Evolutionary conservation across 2,113 vertebrate species (phyloP), one percentile per base, ranked within the genome.

Genomic region (Narcine bancroftii): DNA sequence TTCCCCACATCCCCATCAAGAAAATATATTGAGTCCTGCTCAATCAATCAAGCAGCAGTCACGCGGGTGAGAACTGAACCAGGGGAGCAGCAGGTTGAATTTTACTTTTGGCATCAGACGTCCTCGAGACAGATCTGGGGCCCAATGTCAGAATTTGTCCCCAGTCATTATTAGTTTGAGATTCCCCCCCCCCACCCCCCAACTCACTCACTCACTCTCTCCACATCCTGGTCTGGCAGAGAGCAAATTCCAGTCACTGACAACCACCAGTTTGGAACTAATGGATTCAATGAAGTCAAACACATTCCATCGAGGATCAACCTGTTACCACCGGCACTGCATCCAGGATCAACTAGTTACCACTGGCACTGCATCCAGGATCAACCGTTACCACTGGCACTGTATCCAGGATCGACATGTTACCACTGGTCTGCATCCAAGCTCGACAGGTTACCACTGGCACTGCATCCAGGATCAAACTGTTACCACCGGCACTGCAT

Each of bases 1-100:
- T 83, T 6, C 29, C 33, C 6, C n/a, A 1, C 50, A 33, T 7
- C 4, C 47, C 79, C 11, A 24, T 1, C 21, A 26, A 60, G 39
- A 36, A 85, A 72, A 33, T 7, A n/a, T 13, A 83, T 85, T 87
- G 81, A 91, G 26, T 47, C 65, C 89, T 91, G 89, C 89, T 91
- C 63, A 91, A 69, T 65, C 45, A 1, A 13, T 45, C 89, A 15
- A 42, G 29, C 89, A 45, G 89, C 63, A 17, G 36, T 71, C n/a
- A n/a, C 11, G 36, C 33, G n/a, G n/a, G 87, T 17, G 4, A 26
- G 7, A 36, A 89, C 36, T 66, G 24, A 66, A 69, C 36, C n/a
- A 9, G 39, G 45, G 63, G 33, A 7, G 10, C 69, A 33, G 39
- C 89, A 69, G 65, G 65, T 91, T 91, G 42, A 91, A 47, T 91